A percentile compares a stretch with the other conserved stretches of the same genome.
Conservation (phyloP, 2,113 vertebrate species). For the Merops nubicus region DNA sequence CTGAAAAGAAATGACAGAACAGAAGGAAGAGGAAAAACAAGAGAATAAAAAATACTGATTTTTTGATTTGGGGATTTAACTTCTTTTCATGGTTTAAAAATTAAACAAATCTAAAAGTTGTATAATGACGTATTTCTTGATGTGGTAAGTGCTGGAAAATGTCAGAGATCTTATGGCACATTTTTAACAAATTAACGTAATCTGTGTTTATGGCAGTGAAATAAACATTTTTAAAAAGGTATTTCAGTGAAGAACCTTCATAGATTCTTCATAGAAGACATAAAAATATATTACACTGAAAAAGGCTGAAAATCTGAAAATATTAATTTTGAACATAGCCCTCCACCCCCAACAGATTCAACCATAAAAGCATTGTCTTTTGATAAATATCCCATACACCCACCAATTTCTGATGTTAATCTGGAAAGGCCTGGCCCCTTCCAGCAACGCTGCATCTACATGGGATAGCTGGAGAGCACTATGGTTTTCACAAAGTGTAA, state of each 20-base stretch:
- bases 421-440: neutral
- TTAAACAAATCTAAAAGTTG: neutral
- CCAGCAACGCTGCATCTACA: neutral
- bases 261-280: neutral
- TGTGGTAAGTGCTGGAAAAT: neutral
- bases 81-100: constrained; percentile 28
- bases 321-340: neutral
- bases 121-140: neutral
- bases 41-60: neutral
- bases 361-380: neutral
- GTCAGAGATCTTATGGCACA: neutral
- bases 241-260: neutral
- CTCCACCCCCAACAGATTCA: neutral
- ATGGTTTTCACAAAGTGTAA: neutral
- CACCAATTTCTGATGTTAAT: neutral
- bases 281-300: neutral
- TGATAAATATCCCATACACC: neutral
- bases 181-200: neutral
- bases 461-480: neutral
- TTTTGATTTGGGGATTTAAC: neutral
- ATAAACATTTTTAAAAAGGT: no score
- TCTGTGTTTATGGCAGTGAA: neutral
- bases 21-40: neutral
- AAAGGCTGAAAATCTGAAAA: neutral
- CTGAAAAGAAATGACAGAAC: neutral